phyloP scores from a whole-genome alignment of 1,140 invertebrate genomes.

The Kradibia gibbosae region DNA sequence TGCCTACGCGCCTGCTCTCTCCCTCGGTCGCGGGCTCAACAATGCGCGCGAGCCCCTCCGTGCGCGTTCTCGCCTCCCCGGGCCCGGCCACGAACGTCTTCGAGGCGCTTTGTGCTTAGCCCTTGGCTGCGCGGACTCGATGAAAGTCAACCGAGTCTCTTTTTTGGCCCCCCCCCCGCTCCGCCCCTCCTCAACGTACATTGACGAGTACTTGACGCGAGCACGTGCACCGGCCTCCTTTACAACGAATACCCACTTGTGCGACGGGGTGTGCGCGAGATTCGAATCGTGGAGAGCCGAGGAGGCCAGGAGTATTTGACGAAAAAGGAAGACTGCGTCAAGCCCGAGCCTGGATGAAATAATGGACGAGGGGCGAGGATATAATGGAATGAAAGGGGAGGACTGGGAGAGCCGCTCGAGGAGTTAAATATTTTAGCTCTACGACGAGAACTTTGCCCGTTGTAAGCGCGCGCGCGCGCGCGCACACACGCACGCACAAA shows the following conservation, averaged over 20 bases:
- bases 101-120: constrained; percentile 18
- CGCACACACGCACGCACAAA: too few relatives aligned
- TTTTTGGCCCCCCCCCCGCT: constrained; percentile 11
- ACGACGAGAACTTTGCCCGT: neutral
- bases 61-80: neutral
- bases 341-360: constrained; percentile 22
- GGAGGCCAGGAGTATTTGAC: neutral
- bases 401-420: neutral
- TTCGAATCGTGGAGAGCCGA: neutral
- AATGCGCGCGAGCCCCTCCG: neutral
- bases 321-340: neutral
- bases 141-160: constrained; percentile 31
- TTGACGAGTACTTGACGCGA: constrained; percentile 33
- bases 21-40: neutral
- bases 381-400: constrained; percentile 17
- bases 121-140: constrained; percentile 5
- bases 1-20: constrained; percentile 49
- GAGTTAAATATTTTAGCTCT: constrained; percentile 36
- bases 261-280: constrained; percentile 19
- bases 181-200: constrained; percentile 16
- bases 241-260: constrained; percentile 36
- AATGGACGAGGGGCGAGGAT: constrained; percentile 37
- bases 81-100: constrained; percentile 48
- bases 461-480: too few relatives aligned
- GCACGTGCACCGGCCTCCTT: constrained; percentile 21